Percentiles rank a stretch among this genome's conserved stretches.
phyloP scores from a whole-genome alignment of 2,113 vertebrate species.

The Cacatua alba region DNA sequence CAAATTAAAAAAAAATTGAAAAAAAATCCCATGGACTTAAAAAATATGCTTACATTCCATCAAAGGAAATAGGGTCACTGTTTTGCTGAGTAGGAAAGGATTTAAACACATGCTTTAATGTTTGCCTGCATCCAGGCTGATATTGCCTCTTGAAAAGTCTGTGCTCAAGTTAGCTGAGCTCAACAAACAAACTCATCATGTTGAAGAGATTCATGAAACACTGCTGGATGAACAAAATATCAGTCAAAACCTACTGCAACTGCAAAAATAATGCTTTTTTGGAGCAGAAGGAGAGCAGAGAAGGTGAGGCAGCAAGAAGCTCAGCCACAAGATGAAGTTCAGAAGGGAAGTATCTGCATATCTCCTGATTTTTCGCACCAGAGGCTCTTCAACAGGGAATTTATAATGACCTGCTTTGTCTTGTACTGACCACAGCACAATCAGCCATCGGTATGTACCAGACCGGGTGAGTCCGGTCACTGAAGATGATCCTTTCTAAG shows the following conservation, averaged over 20 bases:
- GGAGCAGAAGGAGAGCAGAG: neutral
- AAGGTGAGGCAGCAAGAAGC: neutral
- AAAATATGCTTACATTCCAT: neutral
- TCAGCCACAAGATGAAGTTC: neutral
- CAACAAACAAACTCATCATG: neutral
- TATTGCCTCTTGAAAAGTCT: neutral
- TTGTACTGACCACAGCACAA: neutral
- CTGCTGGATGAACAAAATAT: neutral
- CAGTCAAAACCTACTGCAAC: neutral
- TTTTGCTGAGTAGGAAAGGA: neutral
- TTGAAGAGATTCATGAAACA: neutral
- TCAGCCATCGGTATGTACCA: neutral
- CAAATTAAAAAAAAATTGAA: neutral
- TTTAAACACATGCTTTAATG: neutral
- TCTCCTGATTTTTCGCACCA: neutral
- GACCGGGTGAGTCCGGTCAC: neutral
- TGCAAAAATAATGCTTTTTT: neutral
- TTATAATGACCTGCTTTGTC: neutral
- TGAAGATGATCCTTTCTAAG: neutral
- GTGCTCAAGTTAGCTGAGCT: neutral
- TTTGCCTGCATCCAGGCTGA: neutral
- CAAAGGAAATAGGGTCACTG: neutral
- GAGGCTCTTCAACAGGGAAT: neutral
- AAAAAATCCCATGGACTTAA: neutral
- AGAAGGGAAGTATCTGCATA: neutral